Evolutionary conservation across 2,797 vertebrate species (phyloP).

Genomic region (Distichodus sexfasciatus): DNA sequence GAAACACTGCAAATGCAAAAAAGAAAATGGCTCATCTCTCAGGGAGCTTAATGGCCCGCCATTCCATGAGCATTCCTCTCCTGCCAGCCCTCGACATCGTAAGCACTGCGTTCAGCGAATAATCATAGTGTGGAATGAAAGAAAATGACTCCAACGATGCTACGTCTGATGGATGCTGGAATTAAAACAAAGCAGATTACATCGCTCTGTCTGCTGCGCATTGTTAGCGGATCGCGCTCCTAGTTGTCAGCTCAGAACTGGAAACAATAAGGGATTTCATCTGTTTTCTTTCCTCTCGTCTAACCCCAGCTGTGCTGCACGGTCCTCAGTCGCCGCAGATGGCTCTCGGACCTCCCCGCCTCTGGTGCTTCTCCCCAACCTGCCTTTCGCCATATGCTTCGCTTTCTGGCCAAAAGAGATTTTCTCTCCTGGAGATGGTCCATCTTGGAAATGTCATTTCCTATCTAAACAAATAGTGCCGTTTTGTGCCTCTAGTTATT

Average conservation of each 20-base stretch:
- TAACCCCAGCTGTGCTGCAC: conserved; percentile 16
- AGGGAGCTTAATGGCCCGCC: too few species aligned
- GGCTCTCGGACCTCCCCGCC: conserved; percentile 49
- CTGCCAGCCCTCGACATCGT: too few species aligned
- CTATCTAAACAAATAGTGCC: conserved; percentile 19
- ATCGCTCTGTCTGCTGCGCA: background rate
- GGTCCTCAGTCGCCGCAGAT: conserved; percentile 52
- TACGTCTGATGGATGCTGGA: too few species aligned
- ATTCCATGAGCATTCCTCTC: too few species aligned
- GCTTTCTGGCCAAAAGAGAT: conserved; percentile 19
- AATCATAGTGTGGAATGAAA: too few species aligned
- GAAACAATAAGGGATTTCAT: background rate
- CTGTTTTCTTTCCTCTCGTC: background rate
- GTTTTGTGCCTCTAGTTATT: background rate
- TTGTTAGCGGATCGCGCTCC: background rate
- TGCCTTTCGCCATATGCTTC: conserved; percentile 27
- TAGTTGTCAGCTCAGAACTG: too few species aligned
- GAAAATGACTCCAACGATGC: too few species aligned
- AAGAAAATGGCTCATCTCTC: too few species aligned
- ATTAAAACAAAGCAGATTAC: too few species aligned
- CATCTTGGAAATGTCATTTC: conserved; percentile 30
- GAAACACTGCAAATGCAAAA: background rate
- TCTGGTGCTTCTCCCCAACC: conserved; percentile 46
- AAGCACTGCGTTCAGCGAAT: too few species aligned
- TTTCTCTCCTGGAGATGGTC: conserved; percentile 19